A percentile compares a stretch with the other conserved stretches of the same genome.
Conservation (phyloP, 2,888 invertebrate species). For the Phortica magna region DNA sequence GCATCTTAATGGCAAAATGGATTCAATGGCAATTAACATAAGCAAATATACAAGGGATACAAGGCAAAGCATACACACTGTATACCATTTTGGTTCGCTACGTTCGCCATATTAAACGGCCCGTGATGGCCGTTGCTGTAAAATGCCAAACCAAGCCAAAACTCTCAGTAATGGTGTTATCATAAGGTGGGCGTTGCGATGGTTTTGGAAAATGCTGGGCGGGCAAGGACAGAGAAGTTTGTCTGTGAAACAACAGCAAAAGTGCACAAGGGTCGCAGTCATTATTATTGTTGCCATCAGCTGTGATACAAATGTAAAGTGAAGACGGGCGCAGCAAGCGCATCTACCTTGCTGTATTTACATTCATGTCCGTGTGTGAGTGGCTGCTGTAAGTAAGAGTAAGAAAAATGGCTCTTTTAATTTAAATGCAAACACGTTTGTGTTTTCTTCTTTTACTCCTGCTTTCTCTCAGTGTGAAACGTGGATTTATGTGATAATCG, state of each 20-base stretch:
- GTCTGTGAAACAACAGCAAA: background rate
- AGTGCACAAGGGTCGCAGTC: constrained; percentile 22
- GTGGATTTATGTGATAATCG: constrained; percentile 77
- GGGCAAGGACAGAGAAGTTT: constrained; percentile 25
- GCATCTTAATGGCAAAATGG: constrained; percentile 74
- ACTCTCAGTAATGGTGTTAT: constrained; percentile 66
- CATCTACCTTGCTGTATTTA: background rate
- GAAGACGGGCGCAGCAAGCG: background rate
- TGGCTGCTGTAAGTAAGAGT: constrained; percentile 12
- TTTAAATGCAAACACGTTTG: constrained; percentile 76
- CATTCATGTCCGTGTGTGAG: constrained; percentile 15
- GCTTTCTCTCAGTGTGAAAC: background rate
- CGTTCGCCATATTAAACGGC: constrained; percentile 58
- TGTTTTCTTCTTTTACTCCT: constrained; percentile 44
- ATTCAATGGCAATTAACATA: constrained; percentile 77
- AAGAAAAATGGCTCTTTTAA: constrained; percentile 77
- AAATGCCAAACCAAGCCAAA: background rate
- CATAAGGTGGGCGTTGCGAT: constrained; percentile 64
- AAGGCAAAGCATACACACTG: background rate
- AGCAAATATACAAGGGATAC: constrained; percentile 71
- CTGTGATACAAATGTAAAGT: constrained; percentile 1
- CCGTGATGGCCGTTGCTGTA: constrained; percentile 28
- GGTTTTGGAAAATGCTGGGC: constrained; percentile 40
- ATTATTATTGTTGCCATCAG: constrained; percentile 24
- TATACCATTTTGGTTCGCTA: constrained; percentile 43